Percentiles rank a stretch among this genome's conserved stretches.
phyloP scores from a whole-genome alignment of 2,113 vertebrate species.

The Grantiella picta region DNA sequence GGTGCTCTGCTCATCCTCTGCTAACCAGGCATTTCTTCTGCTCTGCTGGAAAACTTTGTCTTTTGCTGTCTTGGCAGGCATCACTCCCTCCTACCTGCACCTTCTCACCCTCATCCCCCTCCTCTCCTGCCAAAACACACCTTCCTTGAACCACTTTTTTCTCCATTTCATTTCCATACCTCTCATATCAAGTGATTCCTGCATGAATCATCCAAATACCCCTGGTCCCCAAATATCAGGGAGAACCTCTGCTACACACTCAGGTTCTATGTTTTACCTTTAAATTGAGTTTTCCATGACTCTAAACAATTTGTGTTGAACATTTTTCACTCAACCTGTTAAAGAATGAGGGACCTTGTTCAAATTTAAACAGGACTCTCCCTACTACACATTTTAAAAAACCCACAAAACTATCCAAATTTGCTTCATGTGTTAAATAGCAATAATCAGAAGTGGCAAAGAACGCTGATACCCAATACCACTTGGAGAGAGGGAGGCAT shows the following conservation, averaged over 20 bases:
- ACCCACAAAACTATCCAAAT: neutral
- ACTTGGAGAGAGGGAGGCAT: neutral
- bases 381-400: accelerated
- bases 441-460: neutral
- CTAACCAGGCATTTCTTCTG: neutral
- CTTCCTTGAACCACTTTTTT: neutral
- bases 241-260: neutral
- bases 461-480: neutral
- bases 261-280: neutral
- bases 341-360: neutral
- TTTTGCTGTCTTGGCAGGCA: neutral
- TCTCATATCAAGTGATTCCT: accelerated
- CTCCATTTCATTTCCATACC: neutral
- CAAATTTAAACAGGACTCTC: neutral
- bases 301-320: neutral
- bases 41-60: neutral
- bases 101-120: neutral
- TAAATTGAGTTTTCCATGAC: neutral
- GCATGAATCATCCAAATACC: neutral
- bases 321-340: neutral
- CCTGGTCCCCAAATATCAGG: neutral
- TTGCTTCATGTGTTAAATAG: neutral
- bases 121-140: neutral
- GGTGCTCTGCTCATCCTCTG: neutral
- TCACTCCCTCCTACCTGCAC: neutral